These are phyloP conservation scores for Martes flavigula DNA, from an alignment of 2,797 vertebrate genomes.

Conservation along the genomic window DNA sequence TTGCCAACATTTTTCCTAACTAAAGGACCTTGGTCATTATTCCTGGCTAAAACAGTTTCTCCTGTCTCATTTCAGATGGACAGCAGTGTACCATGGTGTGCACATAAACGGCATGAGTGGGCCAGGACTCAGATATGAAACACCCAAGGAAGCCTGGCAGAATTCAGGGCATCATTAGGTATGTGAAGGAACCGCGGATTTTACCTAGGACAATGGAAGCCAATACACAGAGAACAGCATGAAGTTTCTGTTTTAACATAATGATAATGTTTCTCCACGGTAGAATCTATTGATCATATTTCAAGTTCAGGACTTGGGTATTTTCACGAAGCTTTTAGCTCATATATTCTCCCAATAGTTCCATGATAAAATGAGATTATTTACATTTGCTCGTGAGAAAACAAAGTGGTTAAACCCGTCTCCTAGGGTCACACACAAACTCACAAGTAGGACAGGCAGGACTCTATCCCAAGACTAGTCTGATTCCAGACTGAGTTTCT, in stretches of 20 bases:
- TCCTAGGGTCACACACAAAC: neutral
- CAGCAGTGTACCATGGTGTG: neutral
- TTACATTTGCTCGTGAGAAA: neutral
- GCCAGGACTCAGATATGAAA: neutral
- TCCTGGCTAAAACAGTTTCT: neutral
- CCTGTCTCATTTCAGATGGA: neutral
- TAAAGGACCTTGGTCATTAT: neutral
- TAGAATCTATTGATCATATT: neutral
- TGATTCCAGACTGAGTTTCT: neutral
- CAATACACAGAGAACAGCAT: neutral
- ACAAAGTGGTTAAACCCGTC: neutral
- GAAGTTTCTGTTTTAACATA: neutral
- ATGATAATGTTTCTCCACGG: neutral
- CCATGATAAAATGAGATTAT: neutral
- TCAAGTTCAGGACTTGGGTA: neutral
- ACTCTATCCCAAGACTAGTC: neutral
- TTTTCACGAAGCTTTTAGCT: neutral
- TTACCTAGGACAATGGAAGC: neutral
- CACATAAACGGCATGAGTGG: neutral
- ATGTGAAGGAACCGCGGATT: neutral
- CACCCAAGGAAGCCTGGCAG: neutral
- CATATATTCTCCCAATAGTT: neutral
- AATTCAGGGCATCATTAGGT: neutral
- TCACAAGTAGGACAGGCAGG: neutral
- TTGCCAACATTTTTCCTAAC: neutral